phyloP scores from a whole-genome alignment of 2,113 vertebrate genomes.

The Coryphaenoides rupestris region DNA sequence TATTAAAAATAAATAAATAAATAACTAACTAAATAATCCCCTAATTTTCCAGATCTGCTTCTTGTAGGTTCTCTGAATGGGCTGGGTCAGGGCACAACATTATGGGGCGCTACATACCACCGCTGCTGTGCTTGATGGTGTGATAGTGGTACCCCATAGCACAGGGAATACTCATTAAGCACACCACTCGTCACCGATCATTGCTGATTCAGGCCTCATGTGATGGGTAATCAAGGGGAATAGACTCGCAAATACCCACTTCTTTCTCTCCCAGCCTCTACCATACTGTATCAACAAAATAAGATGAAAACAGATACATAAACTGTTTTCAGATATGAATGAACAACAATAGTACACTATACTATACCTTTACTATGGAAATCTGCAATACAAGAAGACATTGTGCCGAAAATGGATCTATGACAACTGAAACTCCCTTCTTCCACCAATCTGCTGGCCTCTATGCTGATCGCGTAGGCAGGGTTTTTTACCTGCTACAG shows the following conservation, averaged over 20 bases:
- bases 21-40: too few relatives aligned
- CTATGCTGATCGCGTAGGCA: too few relatives aligned
- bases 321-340: neutral
- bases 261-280: neutral
- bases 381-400: neutral
- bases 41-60: slow-evolving; percentile 7
- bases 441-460: slow-evolving; percentile 19
- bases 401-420: slow-evolving; percentile 18
- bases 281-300: slow-evolving; percentile 2
- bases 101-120: slow-evolving; percentile 11
- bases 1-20: too few relatives aligned
- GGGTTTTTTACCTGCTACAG: too few relatives aligned
- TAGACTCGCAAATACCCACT: neutral
- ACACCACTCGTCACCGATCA: slow-evolving; percentile 8
- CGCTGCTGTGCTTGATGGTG: slow-evolving; percentile 15
- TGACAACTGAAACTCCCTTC: slow-evolving; percentile 9
- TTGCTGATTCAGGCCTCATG: neutral
- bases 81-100: slow-evolving; percentile 11
- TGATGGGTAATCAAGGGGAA: too few relatives aligned
- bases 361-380: too few relatives aligned
- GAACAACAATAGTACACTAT: too few relatives aligned
- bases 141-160: neutral
- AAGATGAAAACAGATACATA: neutral
- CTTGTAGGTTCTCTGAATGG: slow-evolving; percentile 15
- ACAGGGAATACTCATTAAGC: neutral